phyloP scores from a whole-genome alignment of 2,113 vertebrate species.

The Notiomystis cincta region DNA sequence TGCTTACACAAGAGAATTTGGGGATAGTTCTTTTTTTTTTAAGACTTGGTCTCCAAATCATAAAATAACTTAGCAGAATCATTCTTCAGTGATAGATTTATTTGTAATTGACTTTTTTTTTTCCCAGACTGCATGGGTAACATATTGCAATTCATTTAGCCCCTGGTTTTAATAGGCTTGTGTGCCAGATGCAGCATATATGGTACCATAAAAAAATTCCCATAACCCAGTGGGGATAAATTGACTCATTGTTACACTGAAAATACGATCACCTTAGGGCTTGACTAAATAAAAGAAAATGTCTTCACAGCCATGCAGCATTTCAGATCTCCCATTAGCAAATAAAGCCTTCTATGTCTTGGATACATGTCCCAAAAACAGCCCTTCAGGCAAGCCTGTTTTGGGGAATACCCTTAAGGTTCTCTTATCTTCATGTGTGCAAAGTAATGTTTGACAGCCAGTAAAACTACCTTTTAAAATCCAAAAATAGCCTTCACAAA shows the following conservation, averaged over 20 bases:
- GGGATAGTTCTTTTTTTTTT: not conserved
- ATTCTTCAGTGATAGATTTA: not conserved
- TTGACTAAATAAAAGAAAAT: not conserved
- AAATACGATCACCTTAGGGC: slow-evolving; percentile 14
- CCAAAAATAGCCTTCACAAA: not conserved
- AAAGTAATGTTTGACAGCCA: not conserved
- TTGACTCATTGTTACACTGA: not conserved
- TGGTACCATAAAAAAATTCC: not conserved
- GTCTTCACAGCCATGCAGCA: not conserved
- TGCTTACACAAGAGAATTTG: not conserved
- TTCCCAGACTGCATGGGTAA: not conserved
- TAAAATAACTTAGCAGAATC: not conserved
- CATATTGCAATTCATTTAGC: not conserved
- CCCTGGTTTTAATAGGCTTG: not conserved
- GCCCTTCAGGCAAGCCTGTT: not conserved
- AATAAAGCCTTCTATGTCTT: not conserved
- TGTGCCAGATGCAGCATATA: not conserved
- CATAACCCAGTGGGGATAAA: slow-evolving; percentile 7
- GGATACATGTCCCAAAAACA: not conserved
- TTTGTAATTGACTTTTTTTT: not conserved
- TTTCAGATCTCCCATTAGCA: not conserved
- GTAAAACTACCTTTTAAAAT: not conserved
- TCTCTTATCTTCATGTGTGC: not conserved
- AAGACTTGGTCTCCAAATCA: not conserved
- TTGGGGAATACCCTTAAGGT: not conserved